Conservation (phyloP, 2,888 invertebrate genomes). For the Electrophaes corylata region DNA sequence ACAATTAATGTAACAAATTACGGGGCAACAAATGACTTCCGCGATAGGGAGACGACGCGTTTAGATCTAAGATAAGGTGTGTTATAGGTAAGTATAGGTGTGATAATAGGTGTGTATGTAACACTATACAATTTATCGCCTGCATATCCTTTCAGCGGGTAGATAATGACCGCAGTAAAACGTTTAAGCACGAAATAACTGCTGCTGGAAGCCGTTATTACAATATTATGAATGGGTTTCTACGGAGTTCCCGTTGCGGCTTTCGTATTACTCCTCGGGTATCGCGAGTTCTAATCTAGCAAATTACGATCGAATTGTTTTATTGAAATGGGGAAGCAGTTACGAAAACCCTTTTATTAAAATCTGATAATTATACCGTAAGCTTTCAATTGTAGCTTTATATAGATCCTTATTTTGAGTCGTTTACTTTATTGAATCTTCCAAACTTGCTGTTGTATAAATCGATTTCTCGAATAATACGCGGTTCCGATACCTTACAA, state of each 20-base stretch:
- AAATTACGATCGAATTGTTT: slow-evolving; percentile 32
- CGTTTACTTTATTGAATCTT: not conserved
- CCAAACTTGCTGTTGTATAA: no score
- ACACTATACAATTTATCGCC: slow-evolving; percentile 77
- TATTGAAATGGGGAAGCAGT: slow-evolving; percentile 20
- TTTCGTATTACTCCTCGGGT: slow-evolving; percentile 22
- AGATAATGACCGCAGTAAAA: slow-evolving; percentile 84
- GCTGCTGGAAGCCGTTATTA: slow-evolving; percentile 82
- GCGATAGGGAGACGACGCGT: slow-evolving; percentile 52
- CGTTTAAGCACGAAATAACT: slow-evolving; percentile 84
- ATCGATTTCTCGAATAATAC: no score
- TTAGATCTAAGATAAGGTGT: slow-evolving; percentile 61
- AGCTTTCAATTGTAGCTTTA: slow-evolving; percentile 2
- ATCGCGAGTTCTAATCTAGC: slow-evolving; percentile 31
- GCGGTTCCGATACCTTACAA: no score
- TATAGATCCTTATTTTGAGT: not conserved
- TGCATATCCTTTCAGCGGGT: slow-evolving; percentile 84
- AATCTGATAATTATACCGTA: slow-evolving; percentile 6
- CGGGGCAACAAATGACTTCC: slow-evolving; percentile 52
- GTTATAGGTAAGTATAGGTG: slow-evolving; percentile 15
- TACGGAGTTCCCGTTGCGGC: slow-evolving; percentile 47
- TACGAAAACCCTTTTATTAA: slow-evolving; percentile 18
- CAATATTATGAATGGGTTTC: slow-evolving; percentile 83
- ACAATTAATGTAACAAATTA: slow-evolving; percentile 23
- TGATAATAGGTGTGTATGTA: slow-evolving; percentile 61